A percentile compares a stretch with the other conserved stretches of the same genome.
These are phyloP conservation scores for Sturmia bella DNA, from an alignment of 2,888 invertebrate species.

Conservation along the genomic window DNA sequence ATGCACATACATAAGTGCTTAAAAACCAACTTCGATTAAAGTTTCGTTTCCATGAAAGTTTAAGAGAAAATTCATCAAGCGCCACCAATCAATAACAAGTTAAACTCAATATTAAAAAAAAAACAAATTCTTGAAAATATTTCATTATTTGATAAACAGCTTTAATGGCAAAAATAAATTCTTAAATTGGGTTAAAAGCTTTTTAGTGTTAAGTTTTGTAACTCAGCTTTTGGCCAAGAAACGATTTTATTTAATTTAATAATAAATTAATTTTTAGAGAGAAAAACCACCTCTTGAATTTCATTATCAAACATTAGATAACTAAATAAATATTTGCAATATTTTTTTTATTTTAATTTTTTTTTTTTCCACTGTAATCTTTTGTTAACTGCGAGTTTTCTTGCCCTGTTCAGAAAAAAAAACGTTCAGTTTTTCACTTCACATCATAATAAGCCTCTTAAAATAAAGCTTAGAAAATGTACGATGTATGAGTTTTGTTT, in stretches of 20 bases:
- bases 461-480: slow-evolving; percentile 50
- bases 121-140: slow-evolving; percentile 41
- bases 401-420: slow-evolving; percentile 6
- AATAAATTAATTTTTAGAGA: slow-evolving; percentile 16
- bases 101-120: slow-evolving; percentile 9
- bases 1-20: too few species aligned
- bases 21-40: not conserved
- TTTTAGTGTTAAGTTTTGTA: slow-evolving; percentile 49
- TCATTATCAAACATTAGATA: slow-evolving; percentile 27
- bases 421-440: slow-evolving; percentile 49
- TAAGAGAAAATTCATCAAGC: slow-evolving; percentile 16
- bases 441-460: slow-evolving; percentile 63
- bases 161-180: slow-evolving; percentile 47
- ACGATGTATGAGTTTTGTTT: slow-evolving; percentile 21
- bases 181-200: slow-evolving; percentile 66
- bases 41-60: not conserved
- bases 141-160: slow-evolving; percentile 24
- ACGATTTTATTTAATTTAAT: not conserved
- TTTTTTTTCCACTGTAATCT: not conserved
- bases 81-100: slow-evolving; percentile 26
- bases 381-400: slow-evolving; percentile 19
- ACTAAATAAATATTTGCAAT: not conserved
- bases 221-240: not conserved
- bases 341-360: not conserved
- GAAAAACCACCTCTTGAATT: not conserved